phyloP scores from a whole-genome alignment of 2,797 vertebrate genomes.

The Cetoscarus ocellatus region DNA sequence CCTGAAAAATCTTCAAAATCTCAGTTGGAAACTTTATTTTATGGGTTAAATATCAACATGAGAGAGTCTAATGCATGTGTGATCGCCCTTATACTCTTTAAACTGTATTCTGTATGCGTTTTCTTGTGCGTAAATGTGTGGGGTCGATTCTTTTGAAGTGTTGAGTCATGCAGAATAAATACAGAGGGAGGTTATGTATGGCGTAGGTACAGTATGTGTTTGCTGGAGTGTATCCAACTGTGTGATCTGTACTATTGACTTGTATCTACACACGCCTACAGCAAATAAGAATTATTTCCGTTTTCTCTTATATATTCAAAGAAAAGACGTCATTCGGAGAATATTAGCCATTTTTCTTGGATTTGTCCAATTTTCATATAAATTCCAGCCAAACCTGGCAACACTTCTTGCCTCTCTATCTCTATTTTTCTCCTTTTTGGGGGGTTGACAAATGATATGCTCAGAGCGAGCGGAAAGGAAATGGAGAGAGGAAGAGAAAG shows the following conservation, averaged over 20 bases:
- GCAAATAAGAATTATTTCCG: neutral
- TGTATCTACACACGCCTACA: neutral
- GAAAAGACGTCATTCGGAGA: constrained; percentile 11
- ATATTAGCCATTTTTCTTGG: constrained; percentile 5
- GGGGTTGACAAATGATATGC: constrained; percentile 55
- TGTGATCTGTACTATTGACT: neutral
- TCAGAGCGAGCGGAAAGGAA: constrained; percentile 62
- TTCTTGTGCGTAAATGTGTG: neutral
- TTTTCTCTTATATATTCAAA: constrained; percentile 8
- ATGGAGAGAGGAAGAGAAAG: constrained; percentile 61
- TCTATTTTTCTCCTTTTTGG: constrained; percentile 1
- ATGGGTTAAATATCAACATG: neutral
- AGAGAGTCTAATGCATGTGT: neutral
- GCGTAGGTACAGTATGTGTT: constrained; percentile 1
- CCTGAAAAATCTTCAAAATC: too few species aligned
- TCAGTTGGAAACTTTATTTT: too few species aligned
- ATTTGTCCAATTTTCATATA: constrained; percentile 38
- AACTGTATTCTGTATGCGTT: neutral
- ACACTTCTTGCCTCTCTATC: neutral
- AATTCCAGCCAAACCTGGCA: constrained; percentile 45
- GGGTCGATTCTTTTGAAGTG: neutral
- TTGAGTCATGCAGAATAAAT: constrained; percentile 24
- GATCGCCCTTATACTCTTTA: too few species aligned
- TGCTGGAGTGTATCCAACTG: neutral
- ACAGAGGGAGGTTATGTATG: neutral